A percentile compares a stretch with the other conserved stretches of the same genome.
Evolutionary conservation across 2,113 vertebrate genomes (phyloP).

Genomic region (Colinus virginianus): DNA sequence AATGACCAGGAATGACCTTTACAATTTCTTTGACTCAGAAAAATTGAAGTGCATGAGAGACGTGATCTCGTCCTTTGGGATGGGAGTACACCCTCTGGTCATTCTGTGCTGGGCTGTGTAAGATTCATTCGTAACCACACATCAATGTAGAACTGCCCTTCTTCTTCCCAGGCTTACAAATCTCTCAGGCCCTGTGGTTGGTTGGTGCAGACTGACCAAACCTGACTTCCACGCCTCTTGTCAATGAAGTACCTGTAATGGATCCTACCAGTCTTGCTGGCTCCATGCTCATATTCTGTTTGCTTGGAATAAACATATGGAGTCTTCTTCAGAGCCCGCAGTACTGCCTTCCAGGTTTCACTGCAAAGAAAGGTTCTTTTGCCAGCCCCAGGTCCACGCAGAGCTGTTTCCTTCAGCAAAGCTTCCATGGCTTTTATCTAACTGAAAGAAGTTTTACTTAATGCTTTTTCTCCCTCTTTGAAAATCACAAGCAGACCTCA

Average conservation of each 20-base stretch:
- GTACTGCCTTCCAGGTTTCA: fast-evolving
- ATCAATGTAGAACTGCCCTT: neutral
- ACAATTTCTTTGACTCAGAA: neutral
- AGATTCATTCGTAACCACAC: fast-evolving
- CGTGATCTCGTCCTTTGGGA: neutral
- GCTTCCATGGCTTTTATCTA: neutral
- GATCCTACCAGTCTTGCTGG: neutral
- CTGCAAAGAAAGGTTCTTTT: neutral
- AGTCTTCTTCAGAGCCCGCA: neutral
- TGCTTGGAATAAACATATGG: neutral
- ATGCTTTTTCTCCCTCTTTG: neutral
- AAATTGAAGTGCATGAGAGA: neutral
- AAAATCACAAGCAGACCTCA: neutral
- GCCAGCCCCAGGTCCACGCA: neutral
- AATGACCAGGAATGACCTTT: neutral
- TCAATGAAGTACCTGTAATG: fast-evolving
- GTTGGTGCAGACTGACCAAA: neutral
- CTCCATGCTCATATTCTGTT: neutral
- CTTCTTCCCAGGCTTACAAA: neutral
- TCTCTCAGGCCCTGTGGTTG: neutral
- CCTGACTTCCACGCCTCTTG: fast-evolving
- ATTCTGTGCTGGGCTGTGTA: fast-evolving
- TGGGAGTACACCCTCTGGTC: fast-evolving
- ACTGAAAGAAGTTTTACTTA: neutral
- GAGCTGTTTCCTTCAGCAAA: neutral